phyloP scores from a whole-genome alignment of 2,113 vertebrate genomes.

The Caracal caracal region DNA sequence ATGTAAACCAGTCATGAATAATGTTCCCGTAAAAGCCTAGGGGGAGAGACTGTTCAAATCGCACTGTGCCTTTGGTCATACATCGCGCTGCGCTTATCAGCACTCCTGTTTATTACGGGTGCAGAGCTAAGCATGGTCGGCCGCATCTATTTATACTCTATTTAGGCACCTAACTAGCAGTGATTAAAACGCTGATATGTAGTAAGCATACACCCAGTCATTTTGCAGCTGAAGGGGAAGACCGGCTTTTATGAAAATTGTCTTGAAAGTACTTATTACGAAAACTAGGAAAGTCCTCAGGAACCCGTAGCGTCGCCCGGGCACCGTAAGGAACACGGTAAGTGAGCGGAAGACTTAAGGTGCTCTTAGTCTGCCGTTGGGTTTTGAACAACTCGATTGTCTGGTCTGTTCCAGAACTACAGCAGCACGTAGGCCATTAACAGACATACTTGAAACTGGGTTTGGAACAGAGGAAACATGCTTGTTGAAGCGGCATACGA shows the following conservation, averaged over 20 bases:
- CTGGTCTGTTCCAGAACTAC: neutral
- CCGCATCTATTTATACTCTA: conserved; percentile 39
- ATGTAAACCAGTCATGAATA: conserved; percentile 58
- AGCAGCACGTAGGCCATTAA: neutral
- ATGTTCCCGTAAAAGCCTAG: conserved; percentile 58
- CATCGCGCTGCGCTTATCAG: conserved; percentile 27
- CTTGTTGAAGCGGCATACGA: neutral
- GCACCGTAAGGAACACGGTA: neutral
- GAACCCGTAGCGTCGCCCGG: neutral
- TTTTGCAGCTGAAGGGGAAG: conserved; percentile 63
- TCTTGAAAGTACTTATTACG: conserved; percentile 4
- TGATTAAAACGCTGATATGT: conserved; percentile 56
- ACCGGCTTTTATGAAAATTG: neutral
- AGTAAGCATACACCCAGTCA: neutral
- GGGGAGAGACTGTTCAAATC: conserved; percentile 54
- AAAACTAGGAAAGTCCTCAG: neutral
- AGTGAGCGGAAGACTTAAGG: neutral
- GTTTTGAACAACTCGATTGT: neutral
- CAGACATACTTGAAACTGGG: neutral
- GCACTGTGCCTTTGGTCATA: neutral
- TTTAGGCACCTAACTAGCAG: conserved; percentile 25
- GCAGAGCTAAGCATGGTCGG: conserved; percentile 15
- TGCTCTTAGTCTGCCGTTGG: neutral
- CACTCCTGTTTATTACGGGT: conserved; percentile 23
- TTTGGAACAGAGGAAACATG: neutral